Evolutionary conservation across 2,888 invertebrate genomes (phyloP), one percentile per base, ranked within the genome.

Genomic region (Atherix ibis): DNA sequence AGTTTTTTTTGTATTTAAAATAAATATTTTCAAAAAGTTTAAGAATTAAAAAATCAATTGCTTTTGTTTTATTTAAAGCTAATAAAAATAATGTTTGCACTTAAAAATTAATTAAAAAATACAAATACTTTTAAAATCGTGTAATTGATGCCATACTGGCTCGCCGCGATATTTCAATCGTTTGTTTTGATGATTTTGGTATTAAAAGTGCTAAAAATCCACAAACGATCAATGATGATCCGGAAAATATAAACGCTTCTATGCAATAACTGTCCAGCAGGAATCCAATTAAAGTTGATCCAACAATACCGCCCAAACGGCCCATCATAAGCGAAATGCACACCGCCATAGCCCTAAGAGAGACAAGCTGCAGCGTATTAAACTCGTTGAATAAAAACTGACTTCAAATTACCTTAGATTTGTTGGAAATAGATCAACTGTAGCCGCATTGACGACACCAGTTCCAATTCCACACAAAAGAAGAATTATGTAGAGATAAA

Each of bases 281-380:
- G 5, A 53, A 47, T 5, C 66, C 67, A 4, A 60, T 49, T 15
- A 63, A 40, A 43, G 64, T 63, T 2, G 64, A 58, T 3, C 67
- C 67, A 14, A 59, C 53, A 34, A 66, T 61, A 31, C 65, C 65
- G 1, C 67, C 67, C 19, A 51, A 38, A 18, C 67, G 54, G 12
- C 68, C 68, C 47, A 64, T 58, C 65, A 66, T 66, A 3, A 67
- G 46, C 0, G 66, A 64, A 36, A 68, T 62, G 19, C 66, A 65
- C 31, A 68, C 47, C 13, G 66, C 67, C 66, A 66, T 67, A 12
- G 62, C 68, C 43, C 67, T 56, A 33, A 22, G n/a, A n/a, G n/a
- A n/a, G n/a, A n/a, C n/a, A n/a, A n/a, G n/a, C n/a, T n/a, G n/a
- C n/a, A n/a, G n/a, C n/a, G n/a, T n/a, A n/a, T n/a, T n/a, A n/a